Conservation (phyloP, 2,888 invertebrate genomes). For the Flexamia atlantica region DNA sequence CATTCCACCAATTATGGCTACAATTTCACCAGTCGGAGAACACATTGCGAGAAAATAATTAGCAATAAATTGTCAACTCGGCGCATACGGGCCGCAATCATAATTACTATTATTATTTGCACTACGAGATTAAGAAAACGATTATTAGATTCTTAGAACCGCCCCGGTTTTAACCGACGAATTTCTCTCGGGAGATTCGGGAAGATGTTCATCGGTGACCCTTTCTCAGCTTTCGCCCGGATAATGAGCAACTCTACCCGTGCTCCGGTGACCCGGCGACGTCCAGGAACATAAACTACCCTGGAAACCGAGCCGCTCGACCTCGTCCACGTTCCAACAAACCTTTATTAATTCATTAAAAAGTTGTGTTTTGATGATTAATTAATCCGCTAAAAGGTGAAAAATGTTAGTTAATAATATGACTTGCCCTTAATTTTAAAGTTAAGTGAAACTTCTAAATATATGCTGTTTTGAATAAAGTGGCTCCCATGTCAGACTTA, state of each 20-base stretch:
- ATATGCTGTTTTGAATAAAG: no score
- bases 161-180: slow-evolving; percentile 30
- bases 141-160: slow-evolving; percentile 44
- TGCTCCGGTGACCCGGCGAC: neutral
- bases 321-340: no score
- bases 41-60: slow-evolving; percentile 63
- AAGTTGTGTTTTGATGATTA: no score
- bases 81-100: slow-evolving; percentile 49
- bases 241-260: slow-evolving; percentile 34
- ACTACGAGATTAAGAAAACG: slow-evolving; percentile 51
- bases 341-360: no score
- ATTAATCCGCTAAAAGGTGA: no score
- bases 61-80: slow-evolving; percentile 64
- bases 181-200: slow-evolving; percentile 15
- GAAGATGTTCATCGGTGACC: slow-evolving; percentile 29
- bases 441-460: no score
- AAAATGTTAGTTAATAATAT: no score
- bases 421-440: no score
- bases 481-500: no score
- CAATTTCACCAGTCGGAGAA: slow-evolving; percentile 58
- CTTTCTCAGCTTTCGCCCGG: slow-evolving; percentile 15
- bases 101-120: slow-evolving; percentile 63
- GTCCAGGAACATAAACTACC: slow-evolving; percentile 15
- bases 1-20: slow-evolving; percentile 62
- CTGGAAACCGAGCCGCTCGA: neutral